Conservation (phyloP, 1,140 invertebrate genomes). For the Lepidotrigona ventralis region DNA sequence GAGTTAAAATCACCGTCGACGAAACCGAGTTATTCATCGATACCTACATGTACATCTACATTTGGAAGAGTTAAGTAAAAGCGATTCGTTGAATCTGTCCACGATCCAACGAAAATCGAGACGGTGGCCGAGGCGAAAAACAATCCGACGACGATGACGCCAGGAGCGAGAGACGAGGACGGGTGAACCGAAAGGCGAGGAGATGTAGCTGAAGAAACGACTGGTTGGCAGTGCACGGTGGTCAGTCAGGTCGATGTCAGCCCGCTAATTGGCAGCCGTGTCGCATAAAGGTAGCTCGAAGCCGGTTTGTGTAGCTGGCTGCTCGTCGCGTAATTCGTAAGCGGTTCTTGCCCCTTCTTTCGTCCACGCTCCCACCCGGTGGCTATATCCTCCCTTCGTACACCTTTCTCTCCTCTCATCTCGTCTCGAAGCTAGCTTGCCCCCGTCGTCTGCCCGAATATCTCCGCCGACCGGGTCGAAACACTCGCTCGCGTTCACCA, state of each 20-base stretch:
- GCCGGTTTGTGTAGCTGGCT: slow-evolving; percentile 73
- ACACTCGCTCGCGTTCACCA: neutral
- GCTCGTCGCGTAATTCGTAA: slow-evolving; percentile 78
- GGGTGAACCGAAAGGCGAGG: slow-evolving; percentile 32
- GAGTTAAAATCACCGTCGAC: neutral
- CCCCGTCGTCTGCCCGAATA: slow-evolving; percentile 16
- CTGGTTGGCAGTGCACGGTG: slow-evolving; percentile 69
- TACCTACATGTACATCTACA: no score
- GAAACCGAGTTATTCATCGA: neutral
- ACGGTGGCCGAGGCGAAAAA: no score
- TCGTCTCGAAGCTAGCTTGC: neutral
- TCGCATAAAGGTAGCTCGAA: slow-evolving; percentile 76
- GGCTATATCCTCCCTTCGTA: slow-evolving; percentile 27
- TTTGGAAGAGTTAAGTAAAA: neutral
- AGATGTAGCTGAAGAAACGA: slow-evolving; percentile 51
- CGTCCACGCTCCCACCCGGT: slow-evolving; percentile 15
- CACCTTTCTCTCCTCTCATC: slow-evolving; percentile 17
- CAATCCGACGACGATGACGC: slow-evolving; percentile 35
- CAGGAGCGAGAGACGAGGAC: neutral
- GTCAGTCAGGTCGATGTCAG: slow-evolving; percentile 78
- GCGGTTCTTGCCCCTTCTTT: slow-evolving; percentile 71
- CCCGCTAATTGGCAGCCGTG: slow-evolving; percentile 79
- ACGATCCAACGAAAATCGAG: neutral
- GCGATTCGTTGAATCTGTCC: neutral
- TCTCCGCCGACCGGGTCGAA: neutral